A percentile compares a stretch with the other conserved stretches of the same genome.
Evolutionary conservation across 64 coral and sea anemone species (phyloP).

Genomic region (Anthopleura sola): DNA sequence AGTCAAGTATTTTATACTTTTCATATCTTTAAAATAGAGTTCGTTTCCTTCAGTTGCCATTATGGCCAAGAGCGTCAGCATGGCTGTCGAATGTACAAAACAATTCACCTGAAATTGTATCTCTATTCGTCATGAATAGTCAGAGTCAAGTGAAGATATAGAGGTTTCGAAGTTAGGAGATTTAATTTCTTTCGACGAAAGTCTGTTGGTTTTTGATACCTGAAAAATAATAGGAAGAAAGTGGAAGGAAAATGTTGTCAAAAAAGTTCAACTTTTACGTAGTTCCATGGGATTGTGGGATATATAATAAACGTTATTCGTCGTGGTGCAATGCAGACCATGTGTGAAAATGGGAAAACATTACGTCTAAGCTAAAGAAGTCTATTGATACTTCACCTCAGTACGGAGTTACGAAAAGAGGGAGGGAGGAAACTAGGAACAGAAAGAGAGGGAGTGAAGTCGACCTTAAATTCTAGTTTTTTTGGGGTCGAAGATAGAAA

Average conservation of each 20-base stretch:
- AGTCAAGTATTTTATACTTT: neutral
- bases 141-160: slow-evolving; percentile 84
- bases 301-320: too few species aligned
- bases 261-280: neutral
- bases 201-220: slow-evolving; percentile 94
- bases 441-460: too few species aligned
- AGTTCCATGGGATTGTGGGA: too few species aligned
- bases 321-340: too few species aligned
- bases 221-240: slow-evolving; percentile 7
- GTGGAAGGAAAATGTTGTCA: neutral
- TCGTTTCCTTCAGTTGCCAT: neutral
- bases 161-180: slow-evolving; percentile 71
- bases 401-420: too few species aligned
- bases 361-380: too few species aligned
- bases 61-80: neutral
- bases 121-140: slow-evolving; percentile 76
- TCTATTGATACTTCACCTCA: too few species aligned
- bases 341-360: too few species aligned
- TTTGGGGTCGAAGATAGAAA: too few species aligned
- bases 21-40: neutral
- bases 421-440: too few species aligned
- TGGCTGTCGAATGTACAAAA: neutral
- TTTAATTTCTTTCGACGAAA: slow-evolving; percentile 84
- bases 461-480: too few species aligned
- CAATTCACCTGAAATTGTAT: neutral